Percentiles rank a stretch among this genome's conserved stretches.
These are phyloP conservation scores for Cercopithecus hamlyni DNA, from an alignment of 2,797 vertebrate genomes.

Conservation along the genomic window DNA sequence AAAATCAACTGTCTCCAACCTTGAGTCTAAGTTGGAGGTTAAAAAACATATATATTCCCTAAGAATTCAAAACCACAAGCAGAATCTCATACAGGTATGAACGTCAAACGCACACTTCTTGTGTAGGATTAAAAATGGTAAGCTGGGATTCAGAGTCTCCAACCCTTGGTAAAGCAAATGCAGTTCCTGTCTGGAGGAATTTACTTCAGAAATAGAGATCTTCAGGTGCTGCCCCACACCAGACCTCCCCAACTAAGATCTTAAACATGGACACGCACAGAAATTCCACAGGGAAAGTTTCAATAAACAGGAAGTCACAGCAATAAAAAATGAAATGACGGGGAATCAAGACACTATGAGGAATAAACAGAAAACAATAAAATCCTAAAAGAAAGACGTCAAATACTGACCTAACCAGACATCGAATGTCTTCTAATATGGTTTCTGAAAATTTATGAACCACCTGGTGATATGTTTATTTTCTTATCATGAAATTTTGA, in stretches of 20 bases:
- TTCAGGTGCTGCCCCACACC: not conserved
- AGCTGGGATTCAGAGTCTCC: too few species aligned
- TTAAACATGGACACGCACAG: accelerated
- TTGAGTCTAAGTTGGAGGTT: not conserved
- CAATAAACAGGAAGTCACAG: not conserved
- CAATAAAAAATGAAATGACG: not conserved
- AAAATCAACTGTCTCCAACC: not conserved
- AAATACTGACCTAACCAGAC: not conserved
- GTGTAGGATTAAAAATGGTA: too few species aligned
- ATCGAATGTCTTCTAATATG: too few species aligned
- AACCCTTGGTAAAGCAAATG: not conserved
- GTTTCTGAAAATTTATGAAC: not conserved
- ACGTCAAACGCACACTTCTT: not conserved
- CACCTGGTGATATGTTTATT: not conserved
- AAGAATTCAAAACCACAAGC: not conserved
- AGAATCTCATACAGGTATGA: not conserved
- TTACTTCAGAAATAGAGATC: too few species aligned
- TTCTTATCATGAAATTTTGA: not conserved
- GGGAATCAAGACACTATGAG: not conserved
- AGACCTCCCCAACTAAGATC: not conserved
- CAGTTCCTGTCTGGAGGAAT: not conserved
- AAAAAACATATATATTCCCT: not conserved
- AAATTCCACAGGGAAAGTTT: not conserved
- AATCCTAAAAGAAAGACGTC: too few species aligned
- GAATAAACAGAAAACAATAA: not conserved